phyloP scores from a whole-genome alignment of 1,140 invertebrate species.

The Papilio helenus region DNA sequence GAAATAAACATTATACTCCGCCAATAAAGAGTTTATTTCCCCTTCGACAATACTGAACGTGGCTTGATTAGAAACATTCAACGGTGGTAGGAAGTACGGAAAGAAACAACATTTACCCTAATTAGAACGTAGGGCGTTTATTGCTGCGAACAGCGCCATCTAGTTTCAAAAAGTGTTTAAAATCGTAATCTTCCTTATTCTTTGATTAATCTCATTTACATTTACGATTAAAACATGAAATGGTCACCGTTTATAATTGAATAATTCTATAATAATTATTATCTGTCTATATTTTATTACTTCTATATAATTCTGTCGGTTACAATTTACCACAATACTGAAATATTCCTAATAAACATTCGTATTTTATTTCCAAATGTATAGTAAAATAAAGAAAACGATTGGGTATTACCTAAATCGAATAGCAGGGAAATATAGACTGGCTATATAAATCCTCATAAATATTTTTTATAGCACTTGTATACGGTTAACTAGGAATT shows the following conservation, averaged over 20 bases:
- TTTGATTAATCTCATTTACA: no score
- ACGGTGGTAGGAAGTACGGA: neutral
- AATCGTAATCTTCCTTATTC: neutral
- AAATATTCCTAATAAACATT: neutral
- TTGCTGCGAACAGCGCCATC: neutral
- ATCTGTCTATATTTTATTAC: no score
- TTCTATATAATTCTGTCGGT: no score
- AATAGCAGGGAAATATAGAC: neutral
- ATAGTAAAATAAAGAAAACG: neutral
- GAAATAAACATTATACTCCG: neutral
- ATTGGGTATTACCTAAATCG: neutral
- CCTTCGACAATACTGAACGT: neutral
- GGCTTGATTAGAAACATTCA: conserved; percentile 25
- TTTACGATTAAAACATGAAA: no score
- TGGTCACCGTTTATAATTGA: no score
- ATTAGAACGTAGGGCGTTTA: neutral
- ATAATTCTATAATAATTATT: no score
- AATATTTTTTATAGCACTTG: neutral
- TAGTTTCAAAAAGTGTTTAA: neutral
- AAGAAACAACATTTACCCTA: conserved; percentile 15
- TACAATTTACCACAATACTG: no score
- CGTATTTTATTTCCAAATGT: neutral
- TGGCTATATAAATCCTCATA: neutral
- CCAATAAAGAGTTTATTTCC: conserved; percentile 10
- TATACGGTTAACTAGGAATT: neutral